Evolutionary conservation across 1,140 invertebrate species (phyloP), one percentile per base, ranked within the genome.

Genomic region (Caligus rogercresseyi): DNA sequence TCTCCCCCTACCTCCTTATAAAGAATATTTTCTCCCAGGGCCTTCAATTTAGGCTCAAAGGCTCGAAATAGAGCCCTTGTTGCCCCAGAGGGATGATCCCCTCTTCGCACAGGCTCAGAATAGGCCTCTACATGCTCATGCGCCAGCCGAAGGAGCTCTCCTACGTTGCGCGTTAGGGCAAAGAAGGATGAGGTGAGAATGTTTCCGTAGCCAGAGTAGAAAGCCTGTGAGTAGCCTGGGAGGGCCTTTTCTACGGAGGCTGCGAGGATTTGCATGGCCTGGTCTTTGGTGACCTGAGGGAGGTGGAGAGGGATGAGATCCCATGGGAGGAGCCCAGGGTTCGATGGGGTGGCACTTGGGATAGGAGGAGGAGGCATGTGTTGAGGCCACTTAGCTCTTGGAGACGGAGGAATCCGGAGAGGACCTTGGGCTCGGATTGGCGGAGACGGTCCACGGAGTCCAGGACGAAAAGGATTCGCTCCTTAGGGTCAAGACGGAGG

Each of bases 241-340:
- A 21, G 1, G n/a, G 20, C 54, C 18, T 21, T 56, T 21, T 56
- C 19, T 20, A 56, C 19, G 15, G 1, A n/a, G 14, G 1, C 15
- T n/a, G 54, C 1, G 24, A 56, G 20, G 24, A 56, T 56, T 25
- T 25, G 15, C 1, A 25, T 56, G 16, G 24, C n/a, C 24, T 56
- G 54, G 15, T 56, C 18, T 56, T 56, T 56, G 54, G 54, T 56
- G 20, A 20, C 19, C 24, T 56, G 54, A 21, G 20, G 54, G 20
- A 56, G 31, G 31, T 43, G 31, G 7, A 43, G 31, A n/a, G 31
- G 31, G n/a, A 43, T 11, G 31, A 43, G 31, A n/a, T 43, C 7
- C 7, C n/a, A 43, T 43, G 7, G n/a, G n/a, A 11, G 31, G 7
- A n/a, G 7, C 31, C 31, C 7, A 43, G 31, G n/a, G n/a, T 43